Conservation (phyloP, 2,888 invertebrate species). For the Portevinia maculata region DNA sequence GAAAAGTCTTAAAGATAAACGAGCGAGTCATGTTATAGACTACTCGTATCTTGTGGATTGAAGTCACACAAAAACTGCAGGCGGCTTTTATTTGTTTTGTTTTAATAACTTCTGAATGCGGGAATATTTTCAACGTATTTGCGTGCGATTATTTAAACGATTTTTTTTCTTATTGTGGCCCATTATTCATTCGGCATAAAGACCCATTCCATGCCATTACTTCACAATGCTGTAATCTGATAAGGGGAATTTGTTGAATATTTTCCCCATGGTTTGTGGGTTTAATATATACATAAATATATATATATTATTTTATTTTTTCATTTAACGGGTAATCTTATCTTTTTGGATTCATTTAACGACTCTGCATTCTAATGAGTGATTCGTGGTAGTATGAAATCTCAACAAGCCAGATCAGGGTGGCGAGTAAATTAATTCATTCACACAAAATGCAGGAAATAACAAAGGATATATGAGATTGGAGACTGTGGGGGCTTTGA, state of each 20-base stretch:
- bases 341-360: conserved; percentile 14
- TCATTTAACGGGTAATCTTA: conserved; percentile 17
- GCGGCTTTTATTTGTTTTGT: conserved; percentile 30
- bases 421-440: conserved; percentile 28
- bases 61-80: conserved; percentile 4
- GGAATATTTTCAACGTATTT: conserved; percentile 22
- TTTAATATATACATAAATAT: conserved; percentile 35
- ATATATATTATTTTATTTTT: conserved; percentile 30
- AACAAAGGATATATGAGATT: background rate
- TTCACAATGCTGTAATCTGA: conserved; percentile 39
- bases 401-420: conserved; percentile 7
- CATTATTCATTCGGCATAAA: conserved; percentile 23
- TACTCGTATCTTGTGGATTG: conserved; percentile 30
- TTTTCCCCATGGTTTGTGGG: conserved; percentile 35
- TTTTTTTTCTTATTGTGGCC: conserved; percentile 5
- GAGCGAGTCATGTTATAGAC: conserved; percentile 38
- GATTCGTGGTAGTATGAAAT: conserved; percentile 11
- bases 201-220: conserved; percentile 20
- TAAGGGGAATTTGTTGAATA: conserved; percentile 40
- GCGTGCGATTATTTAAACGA: conserved; percentile 10
- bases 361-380: conserved; percentile 12
- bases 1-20: conserved; percentile 27
- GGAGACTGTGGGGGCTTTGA: background rate
- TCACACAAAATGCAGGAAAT: background rate
- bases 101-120: conserved; percentile 51